Base-by-base conservation (phyloP, 2,888 invertebrate species). In the Apotomis capreana region DNA sequence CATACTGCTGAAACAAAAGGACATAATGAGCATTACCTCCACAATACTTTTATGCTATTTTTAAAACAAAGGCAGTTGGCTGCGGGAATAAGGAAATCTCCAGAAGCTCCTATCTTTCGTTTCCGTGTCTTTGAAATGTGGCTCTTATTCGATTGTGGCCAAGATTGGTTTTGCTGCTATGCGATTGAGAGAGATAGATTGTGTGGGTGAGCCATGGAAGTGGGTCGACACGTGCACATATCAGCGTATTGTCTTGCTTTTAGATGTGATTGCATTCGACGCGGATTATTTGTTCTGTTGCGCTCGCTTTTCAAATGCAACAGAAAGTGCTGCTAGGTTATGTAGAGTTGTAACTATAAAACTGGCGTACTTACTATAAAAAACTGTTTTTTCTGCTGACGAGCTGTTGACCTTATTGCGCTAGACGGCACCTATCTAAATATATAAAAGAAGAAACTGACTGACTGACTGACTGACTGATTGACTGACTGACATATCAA, bases 261-360 rank as follows among this genome's bases (percentile, higher is more conserved):
- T 65, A 57, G 57, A 62, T 57, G 67, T 61, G 71, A 71, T 71
- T 67, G 67, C 49, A 57, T 71, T 61, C n/a, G 12, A 51, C n/a
- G 64, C 64, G 54, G 63, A 63, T n/a, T 62, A 46, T 68, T 68
- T 68, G 61, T 58, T 37, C 49, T 61, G 57, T 69, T 63, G 58
- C 52, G 8, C 61, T 61, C 67, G 67, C 61, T 37, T 67, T 37
- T 59, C 13, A n/a, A n/a, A n/a, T n/a, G n/a, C n/a, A n/a, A n/a
- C n/a, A 26, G 26, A 26, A 26, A 26, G 2, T 58, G 8, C 8
- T 5, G 13, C 13, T 10, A 6, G 54, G 15, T n/a, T 13, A 4
- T 49, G 0, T 6, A 9, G 5, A 49, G 5, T 49, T 49, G 5
- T 10, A 49, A 49, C 5, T 40, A 3, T 6, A 40, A 4, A 40